A percentile compares a stretch with the other conserved stretches of the same genome.
Conservation (phyloP, 2,888 invertebrate species). For the Cataglyphis altisquamis region DNA sequence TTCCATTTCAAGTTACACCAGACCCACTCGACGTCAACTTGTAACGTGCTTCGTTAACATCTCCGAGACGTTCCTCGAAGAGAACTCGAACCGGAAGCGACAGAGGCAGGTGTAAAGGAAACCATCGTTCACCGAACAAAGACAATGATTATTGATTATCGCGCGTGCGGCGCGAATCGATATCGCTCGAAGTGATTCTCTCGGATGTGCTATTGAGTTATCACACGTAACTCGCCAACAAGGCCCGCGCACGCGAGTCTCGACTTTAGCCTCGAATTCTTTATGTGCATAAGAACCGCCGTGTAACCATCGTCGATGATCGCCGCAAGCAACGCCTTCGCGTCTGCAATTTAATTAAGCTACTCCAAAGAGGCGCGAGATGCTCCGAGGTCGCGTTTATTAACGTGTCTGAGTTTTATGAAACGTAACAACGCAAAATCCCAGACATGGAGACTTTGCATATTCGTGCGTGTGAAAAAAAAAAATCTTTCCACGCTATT, state of each 20-base stretch:
- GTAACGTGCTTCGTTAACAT: conserved; percentile 2
- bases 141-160: conserved; percentile 20
- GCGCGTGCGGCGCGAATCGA: not conserved
- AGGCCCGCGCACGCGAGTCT: conserved; percentile 29
- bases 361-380: not conserved
- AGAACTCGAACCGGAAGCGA: conserved; percentile 2
- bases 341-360: conserved; percentile 33
- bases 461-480: not conserved
- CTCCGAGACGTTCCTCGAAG: not conserved
- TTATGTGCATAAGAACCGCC: conserved; percentile 18
- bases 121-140: not conserved
- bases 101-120: not conserved
- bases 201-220: conserved; percentile 6
- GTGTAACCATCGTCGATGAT: conserved; percentile 33
- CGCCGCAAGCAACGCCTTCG: conserved; percentile 50
- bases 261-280: conserved; percentile 31
- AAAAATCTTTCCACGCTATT: conserved; percentile 19
- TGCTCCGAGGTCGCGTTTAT: conserved; percentile 37
- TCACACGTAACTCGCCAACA: conserved; percentile 8
- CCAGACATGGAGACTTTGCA: not conserved
- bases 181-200: conserved; percentile 10
- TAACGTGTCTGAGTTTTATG: conserved; percentile 15
- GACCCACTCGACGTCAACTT: conserved; percentile 15
- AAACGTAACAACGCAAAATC: conserved; percentile 16
- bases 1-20: conserved; percentile 4